Conservation (phyloP, 2,797 vertebrate species). For the Anabacerthia variegaticeps region DNA sequence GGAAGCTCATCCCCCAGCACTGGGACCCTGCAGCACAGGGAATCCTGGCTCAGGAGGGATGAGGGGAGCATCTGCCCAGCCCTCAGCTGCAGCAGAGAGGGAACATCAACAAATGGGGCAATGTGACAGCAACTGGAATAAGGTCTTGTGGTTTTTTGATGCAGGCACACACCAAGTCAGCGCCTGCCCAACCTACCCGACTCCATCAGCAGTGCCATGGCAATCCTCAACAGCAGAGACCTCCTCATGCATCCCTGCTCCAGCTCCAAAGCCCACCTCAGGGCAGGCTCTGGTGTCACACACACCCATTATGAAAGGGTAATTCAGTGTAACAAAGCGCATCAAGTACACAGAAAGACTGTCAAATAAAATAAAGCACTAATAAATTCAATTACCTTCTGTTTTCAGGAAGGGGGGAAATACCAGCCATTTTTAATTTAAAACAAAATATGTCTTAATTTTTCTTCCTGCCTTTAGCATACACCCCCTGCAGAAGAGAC, state of each 20-base stretch:
- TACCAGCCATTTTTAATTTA: conserved; percentile 72
- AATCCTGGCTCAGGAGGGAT: accelerated
- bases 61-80: background rate
- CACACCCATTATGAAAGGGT: conserved; percentile 69
- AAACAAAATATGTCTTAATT: conserved; percentile 69
- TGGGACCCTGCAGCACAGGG: background rate
- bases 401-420: conserved; percentile 61
- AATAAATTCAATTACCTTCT: conserved; percentile 77
- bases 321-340: conserved; percentile 78
- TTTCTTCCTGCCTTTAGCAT: conserved; percentile 19
- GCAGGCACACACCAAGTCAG: background rate
- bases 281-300: conserved; percentile 53
- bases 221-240: conserved; percentile 18
- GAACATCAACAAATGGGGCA: background rate
- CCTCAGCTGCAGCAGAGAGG: background rate
- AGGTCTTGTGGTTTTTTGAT: background rate
- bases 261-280: conserved; percentile 50
- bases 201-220: background rate
- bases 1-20: accelerated
- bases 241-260: background rate
- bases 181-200: background rate
- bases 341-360: conserved; percentile 73
- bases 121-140: background rate
- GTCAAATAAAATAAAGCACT: conserved; percentile 78
- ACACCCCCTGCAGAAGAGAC: background rate